Evolutionary conservation across 2,113 vertebrate genomes (phyloP), one percentile per base, ranked within the genome.

Genomic region (Ginglymostoma cirratum): DNA sequence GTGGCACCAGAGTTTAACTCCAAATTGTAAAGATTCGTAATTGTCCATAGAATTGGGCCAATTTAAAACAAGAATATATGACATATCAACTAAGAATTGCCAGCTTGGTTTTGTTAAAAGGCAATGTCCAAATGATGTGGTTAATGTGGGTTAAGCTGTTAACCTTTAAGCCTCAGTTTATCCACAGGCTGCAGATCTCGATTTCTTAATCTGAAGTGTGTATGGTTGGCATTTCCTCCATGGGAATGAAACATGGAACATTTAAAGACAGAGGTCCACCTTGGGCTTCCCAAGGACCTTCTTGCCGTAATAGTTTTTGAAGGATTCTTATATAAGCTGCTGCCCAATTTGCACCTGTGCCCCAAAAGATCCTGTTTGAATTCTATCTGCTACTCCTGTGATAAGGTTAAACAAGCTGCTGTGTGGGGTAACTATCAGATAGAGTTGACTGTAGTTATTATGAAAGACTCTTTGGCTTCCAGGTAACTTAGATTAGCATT

Each of bases 1-100:
- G 89, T 66, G 61, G 48, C 61, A 38, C 89, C 89, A 38, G 89
- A 93, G 61, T 66, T 93, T 65, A 93, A 93, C 89, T 66, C 89
- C 66, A 66, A 66, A 93, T 93, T n/a, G 61, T 66, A 93, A 93
- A 66, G n/a, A 5, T 66, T 93, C 5, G 10, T 66, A 21, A 66
- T 42, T 38, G 17, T 38, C n/a, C 61, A 38, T 21, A 90, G 87
- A 83, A 45, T 23, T 10, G 89, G 89, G 61, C 89, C 15, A 93
- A n/a, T 67, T 66, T 67, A 66, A 93, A 92, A 67, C 6, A 38
- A 23, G 80, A 83, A 83, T 83, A 38, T 66, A 23, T 93, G 21
- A 65, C 30, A 93, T 93, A 23, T 45, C n/a, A 93, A 38, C 65
- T 30, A 93, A 70, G 55, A 61, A 66, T 66, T 93, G 6, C 55